Evolutionary conservation across 1,140 invertebrate species (phyloP), one percentile per base, ranked within the genome.

Genomic region (Heliothis virescens): DNA sequence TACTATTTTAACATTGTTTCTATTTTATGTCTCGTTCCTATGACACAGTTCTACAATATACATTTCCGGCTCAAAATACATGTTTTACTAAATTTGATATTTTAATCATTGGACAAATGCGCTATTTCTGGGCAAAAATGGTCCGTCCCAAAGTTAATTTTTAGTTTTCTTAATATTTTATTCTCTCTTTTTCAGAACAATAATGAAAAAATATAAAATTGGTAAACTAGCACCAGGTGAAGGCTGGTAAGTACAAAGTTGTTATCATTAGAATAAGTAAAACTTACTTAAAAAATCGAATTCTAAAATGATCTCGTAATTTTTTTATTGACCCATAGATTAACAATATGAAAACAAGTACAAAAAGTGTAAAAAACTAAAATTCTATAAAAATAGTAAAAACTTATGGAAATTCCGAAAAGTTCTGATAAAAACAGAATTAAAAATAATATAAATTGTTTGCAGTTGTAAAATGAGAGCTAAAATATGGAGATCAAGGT

Each of bases 131-230:
- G 21, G 21, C 21, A 26, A 26, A 26, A 26, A 26, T 1, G 21
- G 21, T 26, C 21, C 21, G 21, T 26, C 21, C 21, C 21, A 26
- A 26, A 26, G 21, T 26, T 26, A 1, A 26, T 26, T 26, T 26
- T 26, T 26, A 26, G 21, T 26, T 26, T 26, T 50, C 53, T 9
- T 41, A 41, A 10, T 9, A 26, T 48, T 50, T 60, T 60, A 9
- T 47, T 74, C 34, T 41, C 34, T 59, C 1, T 60, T 4, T 74
- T 94, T 75, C 83, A 96, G 98, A 84, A 96, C 98, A 87, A 95
- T 99, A 93, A 97, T 99, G 96, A 96, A 96, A 82, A 96, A 98
- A 82, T 99, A 97, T 90, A 96, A 97, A 92, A 96, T 99, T 86
- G 99, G 99, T 81, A 96, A 98, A 72, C 74, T 96, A 78, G 91